These are phyloP conservation scores for Morone chrysops DNA, from an alignment of 2,113 vertebrate species.

Conservation along the genomic window DNA sequence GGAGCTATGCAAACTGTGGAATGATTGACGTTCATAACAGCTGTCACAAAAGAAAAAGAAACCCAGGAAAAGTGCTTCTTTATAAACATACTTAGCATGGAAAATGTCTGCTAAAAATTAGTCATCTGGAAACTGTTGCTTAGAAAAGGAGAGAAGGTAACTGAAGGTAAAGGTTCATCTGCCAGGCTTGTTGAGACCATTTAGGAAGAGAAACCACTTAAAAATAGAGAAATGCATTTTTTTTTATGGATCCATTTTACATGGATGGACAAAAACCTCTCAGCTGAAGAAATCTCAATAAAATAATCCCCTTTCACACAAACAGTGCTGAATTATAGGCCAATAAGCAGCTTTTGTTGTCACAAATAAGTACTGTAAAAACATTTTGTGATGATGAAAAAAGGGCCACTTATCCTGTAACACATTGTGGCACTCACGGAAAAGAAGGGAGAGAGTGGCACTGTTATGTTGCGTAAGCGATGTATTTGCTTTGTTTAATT, in stretches of 20 bases:
- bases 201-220: background rate
- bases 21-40: background rate
- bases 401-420: conserved; percentile 2
- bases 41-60: background rate
- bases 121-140: conserved; percentile 2
- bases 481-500: conserved; percentile 9
- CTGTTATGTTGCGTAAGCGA: background rate
- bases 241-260: conserved; percentile 16
- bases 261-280: conserved; percentile 27
- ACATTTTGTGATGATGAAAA: conserved; percentile 18
- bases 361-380: conserved; percentile 30
- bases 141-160: conserved; percentile 6
- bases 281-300: conserved; percentile 32
- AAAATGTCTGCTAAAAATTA: background rate
- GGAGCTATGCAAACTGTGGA: background rate
- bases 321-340: conserved; percentile 42
- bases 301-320: conserved; percentile 55
- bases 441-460: background rate
- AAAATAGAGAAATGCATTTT: conserved; percentile 1
- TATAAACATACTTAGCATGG: background rate
- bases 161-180: conserved; percentile 28
- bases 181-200: background rate
- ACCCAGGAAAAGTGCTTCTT: background rate
- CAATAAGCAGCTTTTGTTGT: conserved; percentile 54
- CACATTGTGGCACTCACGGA: background rate